Base-by-base conservation (phyloP, 1,140 invertebrate species). In the Hycleus cichorii region DNA sequence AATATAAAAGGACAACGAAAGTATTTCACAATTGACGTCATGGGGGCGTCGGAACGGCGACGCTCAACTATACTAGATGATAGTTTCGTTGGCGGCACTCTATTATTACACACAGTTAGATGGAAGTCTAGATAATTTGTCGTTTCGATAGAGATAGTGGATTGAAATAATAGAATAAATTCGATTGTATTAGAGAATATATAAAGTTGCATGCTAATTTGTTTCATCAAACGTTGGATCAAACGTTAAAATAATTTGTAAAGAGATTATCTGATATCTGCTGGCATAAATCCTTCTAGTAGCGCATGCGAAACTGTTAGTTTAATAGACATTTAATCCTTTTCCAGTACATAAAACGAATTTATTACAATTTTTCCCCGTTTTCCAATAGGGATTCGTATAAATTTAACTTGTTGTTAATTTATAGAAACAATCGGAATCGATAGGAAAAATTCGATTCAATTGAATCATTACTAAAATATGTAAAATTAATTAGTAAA, bases 181-280 rank as follows among this genome's bases (percentile, higher is more conserved):
- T 24, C n/a, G 46, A 47, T 47, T 47, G 0, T 47, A 24, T 47
- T 12, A 27, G 3, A 9, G 46, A 26, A 32, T 32, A 32, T 24
- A 11, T 24, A 47, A 38, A 49, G 48, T 7, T 38, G 7, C 27
- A 25, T 39, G 48, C 48, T 49, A 49, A 49, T 49, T 49, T 49
- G 48, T 38, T 49, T 18, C 48, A 38, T 49, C 48, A 38, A 49
- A 49, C 24, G 39, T 7, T 25, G 48, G 48, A 49, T 49, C 48
- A 53, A 53, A 53, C 51, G 42, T 44, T 45, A 45, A 45, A 53
- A 53, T 53, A 53, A 53, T 53, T 53, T 53, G 51, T 25, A 45
- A 53, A 27, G 42, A 53, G 51, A 53, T 53, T 53, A 53, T 12
- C 7, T 7, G 39, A 46, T 46, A 53, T 53, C 50, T 44, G 26